phyloP scores from a whole-genome alignment of 2,113 vertebrate genomes.

The Vimba vimba region DNA sequence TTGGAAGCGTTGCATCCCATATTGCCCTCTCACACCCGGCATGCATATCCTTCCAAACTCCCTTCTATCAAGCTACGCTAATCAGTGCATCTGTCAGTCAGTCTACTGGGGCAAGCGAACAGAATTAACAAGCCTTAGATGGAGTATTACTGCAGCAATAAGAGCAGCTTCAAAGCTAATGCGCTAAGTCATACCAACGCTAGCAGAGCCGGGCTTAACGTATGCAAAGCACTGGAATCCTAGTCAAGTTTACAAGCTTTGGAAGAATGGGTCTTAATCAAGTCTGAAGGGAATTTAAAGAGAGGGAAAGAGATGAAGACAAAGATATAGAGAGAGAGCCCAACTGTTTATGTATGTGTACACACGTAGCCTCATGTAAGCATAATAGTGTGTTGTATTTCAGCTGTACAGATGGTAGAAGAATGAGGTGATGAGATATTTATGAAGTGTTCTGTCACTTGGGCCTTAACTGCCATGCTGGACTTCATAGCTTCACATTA shows the following conservation, averaged over 20 bases:
- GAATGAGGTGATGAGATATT: slow-evolving; percentile 33
- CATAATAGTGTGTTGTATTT: slow-evolving; percentile 29
- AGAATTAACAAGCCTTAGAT: slow-evolving; percentile 34
- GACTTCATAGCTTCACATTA: slow-evolving; percentile 19
- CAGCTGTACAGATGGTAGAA: slow-evolving; percentile 25
- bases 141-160: slow-evolving; percentile 47
- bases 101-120: slow-evolving; percentile 25
- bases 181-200: slow-evolving; percentile 49
- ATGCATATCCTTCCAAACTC: slow-evolving; percentile 30
- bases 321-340: slow-evolving; percentile 20
- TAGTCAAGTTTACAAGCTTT: slow-evolving; percentile 44
- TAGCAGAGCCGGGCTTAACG: slow-evolving; percentile 46
- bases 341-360: slow-evolving; percentile 15
- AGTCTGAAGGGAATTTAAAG: slow-evolving; percentile 37
- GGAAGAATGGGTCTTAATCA: slow-evolving; percentile 49
- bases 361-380: slow-evolving; percentile 8
- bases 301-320: slow-evolving; percentile 9
- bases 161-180: slow-evolving; percentile 49
- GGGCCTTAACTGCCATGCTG: slow-evolving; percentile 18
- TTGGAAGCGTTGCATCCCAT: slow-evolving; percentile 28
- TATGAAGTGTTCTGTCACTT: slow-evolving; percentile 32
- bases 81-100: slow-evolving; percentile 51
- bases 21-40: neutral
- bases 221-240: slow-evolving; percentile 37
- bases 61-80: slow-evolving; percentile 31